A percentile compares a stretch with the other conserved stretches of the same genome.
phyloP scores from a whole-genome alignment of 2,888 invertebrate genomes.

The Sceliomorpha sp. region DNA sequence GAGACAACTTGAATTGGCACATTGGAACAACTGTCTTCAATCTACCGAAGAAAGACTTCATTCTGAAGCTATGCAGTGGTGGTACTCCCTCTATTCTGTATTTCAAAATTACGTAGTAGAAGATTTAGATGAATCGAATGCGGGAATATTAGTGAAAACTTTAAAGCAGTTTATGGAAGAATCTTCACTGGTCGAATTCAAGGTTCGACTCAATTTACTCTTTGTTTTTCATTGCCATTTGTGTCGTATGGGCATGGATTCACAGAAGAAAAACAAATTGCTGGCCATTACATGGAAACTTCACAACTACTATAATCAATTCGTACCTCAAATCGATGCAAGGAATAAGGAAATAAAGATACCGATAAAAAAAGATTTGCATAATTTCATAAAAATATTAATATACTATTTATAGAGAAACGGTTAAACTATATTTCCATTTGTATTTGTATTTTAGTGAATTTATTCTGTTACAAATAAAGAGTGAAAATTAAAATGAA shows the following conservation, averaged over 20 bases:
- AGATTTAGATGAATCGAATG: constrained; percentile 64
- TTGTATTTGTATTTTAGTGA: no score
- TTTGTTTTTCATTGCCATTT: constrained; percentile 91
- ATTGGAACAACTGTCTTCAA: constrained; percentile 92
- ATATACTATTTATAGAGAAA: constrained; percentile 23
- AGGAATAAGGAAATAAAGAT: constrained; percentile 86
- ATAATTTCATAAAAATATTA: constrained; percentile 97
- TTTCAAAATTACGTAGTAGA: constrained; percentile 83
- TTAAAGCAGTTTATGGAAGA: constrained; percentile 91
- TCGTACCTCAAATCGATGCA: constrained; percentile 84
- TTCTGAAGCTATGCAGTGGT: constrained; percentile 89
- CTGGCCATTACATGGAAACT: constrained; percentile 89
- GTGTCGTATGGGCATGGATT: constrained; percentile 82
- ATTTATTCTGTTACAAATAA: no score
- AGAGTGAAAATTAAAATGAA: no score
- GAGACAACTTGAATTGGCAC: constrained; percentile 93
- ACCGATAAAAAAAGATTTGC: constrained; percentile 95
- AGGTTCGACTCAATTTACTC: constrained; percentile 88
- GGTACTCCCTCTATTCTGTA: constrained; percentile 92
- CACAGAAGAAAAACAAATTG: constrained; percentile 81
- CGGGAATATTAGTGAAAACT: constrained; percentile 82
- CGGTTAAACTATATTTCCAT: no score
- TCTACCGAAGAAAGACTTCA: constrained; percentile 85
- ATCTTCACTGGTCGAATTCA: constrained; percentile 91
- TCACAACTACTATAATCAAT: constrained; percentile 91